Evolutionary conservation across 2,113 vertebrate genomes (phyloP).

Genomic region (Limnothrissa miodon): DNA sequence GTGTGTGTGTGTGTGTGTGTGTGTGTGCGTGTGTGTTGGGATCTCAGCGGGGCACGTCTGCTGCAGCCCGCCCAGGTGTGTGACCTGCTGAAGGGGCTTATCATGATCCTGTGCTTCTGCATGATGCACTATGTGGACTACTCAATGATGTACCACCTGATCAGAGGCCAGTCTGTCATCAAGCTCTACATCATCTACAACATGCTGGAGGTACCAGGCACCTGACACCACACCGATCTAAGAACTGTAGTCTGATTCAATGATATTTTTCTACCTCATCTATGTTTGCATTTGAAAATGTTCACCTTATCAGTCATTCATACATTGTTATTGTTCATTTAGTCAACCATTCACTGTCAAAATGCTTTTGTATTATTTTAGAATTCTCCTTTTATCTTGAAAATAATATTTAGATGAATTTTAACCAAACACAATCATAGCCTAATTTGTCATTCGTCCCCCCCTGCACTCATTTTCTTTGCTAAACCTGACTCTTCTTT

Average conservation of each 20-base stretch:
- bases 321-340: not conserved
- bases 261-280: not conserved
- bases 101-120: slow-evolving; percentile 91
- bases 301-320: not conserved
- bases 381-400: no score
- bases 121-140: slow-evolving; percentile 99
- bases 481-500: not conserved
- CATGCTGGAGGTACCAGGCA: slow-evolving; percentile 90
- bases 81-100: slow-evolving; percentile 92
- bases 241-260: not conserved
- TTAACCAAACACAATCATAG: no score
- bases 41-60: slow-evolving; percentile 83
- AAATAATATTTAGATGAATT: no score
- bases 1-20: slow-evolving; percentile 27
- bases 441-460: no score
- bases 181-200: slow-evolving; percentile 99
- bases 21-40: slow-evolving; percentile 46
- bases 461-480: not conserved
- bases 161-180: slow-evolving; percentile 97
- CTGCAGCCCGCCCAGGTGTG: slow-evolving; percentile 97
- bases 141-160: slow-evolving; percentile 99
- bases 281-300: not conserved
- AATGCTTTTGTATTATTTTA: no score
- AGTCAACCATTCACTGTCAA: not conserved
- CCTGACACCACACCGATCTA: not conserved